phyloP scores from a whole-genome alignment of 92 coral and sea anemone species.

The Epizoanthus illoricatus region DNA sequence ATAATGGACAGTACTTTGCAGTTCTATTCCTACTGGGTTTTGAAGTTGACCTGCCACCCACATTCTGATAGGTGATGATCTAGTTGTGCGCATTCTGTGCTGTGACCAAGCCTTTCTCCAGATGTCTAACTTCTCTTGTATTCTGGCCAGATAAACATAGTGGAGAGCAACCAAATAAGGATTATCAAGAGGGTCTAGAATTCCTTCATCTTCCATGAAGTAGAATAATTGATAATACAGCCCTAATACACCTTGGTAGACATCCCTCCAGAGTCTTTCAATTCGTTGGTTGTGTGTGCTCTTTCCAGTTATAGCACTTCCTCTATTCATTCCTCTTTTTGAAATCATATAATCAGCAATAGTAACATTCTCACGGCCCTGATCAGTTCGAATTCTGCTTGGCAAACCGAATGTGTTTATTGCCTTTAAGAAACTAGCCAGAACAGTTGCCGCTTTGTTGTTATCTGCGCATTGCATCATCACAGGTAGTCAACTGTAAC shows the following conservation, averaged over 20 bases:
- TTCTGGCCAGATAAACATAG: conserved; percentile 49
- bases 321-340: conserved; percentile 60
- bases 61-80: conserved; percentile 60
- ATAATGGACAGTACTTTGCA: conserved; percentile 30
- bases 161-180: conserved; percentile 64
- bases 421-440: too few species aligned
- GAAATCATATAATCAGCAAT: conserved; percentile 72
- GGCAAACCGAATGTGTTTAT: too few species aligned
- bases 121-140: conserved; percentile 54
- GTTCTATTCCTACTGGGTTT: conserved; percentile 62
- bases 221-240: conserved; percentile 63
- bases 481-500: too few species aligned
- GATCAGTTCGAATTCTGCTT: conserved; percentile 64
- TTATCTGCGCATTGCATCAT: too few species aligned
- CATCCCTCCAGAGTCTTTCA: conserved; percentile 71
- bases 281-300: conserved; percentile 71
- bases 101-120: conserved; percentile 70
- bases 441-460: too few species aligned
- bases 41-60: conserved; percentile 77
- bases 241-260: conserved; percentile 64
- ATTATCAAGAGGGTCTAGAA: conserved; percentile 65
- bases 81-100: conserved; percentile 71
- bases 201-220: conserved; percentile 70
- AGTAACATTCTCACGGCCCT: conserved; percentile 65
- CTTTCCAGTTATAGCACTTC: conserved; percentile 69